These are phyloP conservation scores for Zosterops pallidus DNA, from an alignment of 2,113 vertebrate genomes.

Conservation along the genomic window DNA sequence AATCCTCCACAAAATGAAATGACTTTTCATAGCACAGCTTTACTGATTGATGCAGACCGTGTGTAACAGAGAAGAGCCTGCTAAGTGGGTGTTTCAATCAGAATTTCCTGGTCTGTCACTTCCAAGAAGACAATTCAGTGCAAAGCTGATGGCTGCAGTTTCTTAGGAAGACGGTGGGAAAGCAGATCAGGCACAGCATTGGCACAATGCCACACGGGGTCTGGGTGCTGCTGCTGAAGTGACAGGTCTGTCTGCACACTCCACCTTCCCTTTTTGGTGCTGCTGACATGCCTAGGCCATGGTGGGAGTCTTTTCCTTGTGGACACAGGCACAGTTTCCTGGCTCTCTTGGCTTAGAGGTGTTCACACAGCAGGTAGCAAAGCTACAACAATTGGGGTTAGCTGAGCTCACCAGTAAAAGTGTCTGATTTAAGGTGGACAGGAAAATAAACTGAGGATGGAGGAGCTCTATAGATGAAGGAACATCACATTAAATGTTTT, in stretches of 20 bases:
- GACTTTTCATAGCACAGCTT: not conserved
- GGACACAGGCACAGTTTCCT: no score
- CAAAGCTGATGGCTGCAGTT: not conserved
- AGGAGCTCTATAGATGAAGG: not conserved
- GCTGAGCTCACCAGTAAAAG: not conserved
- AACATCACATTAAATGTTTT: not conserved
- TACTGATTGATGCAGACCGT: not conserved
- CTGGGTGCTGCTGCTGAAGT: accelerated
- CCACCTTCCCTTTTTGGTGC: not conserved
- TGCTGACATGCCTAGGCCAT: accelerated
- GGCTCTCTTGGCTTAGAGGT: not conserved
- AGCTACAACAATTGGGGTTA: accelerated
- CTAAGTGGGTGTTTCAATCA: not conserved
- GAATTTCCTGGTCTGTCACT: slow-evolving; percentile 48
- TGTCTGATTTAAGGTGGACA: not conserved
- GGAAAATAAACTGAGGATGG: not conserved
- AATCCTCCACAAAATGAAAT: not conserved
- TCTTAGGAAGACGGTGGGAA: accelerated
- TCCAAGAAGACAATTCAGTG: not conserved
- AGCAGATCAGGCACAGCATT: accelerated
- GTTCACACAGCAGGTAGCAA: not conserved
- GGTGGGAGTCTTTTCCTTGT: accelerated
- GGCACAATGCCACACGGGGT: accelerated
- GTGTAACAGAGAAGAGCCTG: not conserved
- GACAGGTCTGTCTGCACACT: accelerated